Conservation (phyloP, 2,797 vertebrate genomes). For the Fistularia tabacaria region DNA sequence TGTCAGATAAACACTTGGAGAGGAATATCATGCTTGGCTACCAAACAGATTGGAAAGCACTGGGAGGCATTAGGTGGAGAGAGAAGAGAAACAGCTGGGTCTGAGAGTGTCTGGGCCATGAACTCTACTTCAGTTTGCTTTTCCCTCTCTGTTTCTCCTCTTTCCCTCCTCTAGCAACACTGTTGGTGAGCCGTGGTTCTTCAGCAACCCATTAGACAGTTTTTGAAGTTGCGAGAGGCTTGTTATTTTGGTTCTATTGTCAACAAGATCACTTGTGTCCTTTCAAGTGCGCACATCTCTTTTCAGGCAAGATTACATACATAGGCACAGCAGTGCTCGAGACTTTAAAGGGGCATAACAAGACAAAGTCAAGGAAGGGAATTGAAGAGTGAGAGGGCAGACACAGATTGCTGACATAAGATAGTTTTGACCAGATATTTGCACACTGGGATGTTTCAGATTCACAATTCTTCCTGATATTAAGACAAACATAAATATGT, state of each 20-base stretch:
- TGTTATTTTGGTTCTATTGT: constrained; percentile 59
- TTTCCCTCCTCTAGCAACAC: constrained; percentile 37
- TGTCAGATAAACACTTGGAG: constrained; percentile 61
- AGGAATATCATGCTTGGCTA: constrained; percentile 30
- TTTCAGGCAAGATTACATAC: constrained; percentile 52
- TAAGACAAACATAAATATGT: background rate
- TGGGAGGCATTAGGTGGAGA: constrained; percentile 40
- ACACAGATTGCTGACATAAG: background rate
- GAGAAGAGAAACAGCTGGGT: constrained; percentile 30
- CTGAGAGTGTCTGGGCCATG: constrained; percentile 37
- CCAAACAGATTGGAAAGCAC: constrained; percentile 65
- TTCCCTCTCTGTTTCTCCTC: constrained; percentile 19
- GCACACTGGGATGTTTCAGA: background rate
- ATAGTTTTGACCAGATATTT: background rate
- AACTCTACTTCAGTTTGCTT: constrained; percentile 49
- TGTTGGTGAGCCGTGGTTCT: constrained; percentile 31
- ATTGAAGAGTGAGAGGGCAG: constrained; percentile 11
- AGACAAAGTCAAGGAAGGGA: constrained; percentile 25
- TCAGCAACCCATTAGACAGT: constrained; percentile 51
- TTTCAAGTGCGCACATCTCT: constrained; percentile 46
- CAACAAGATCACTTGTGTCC: constrained; percentile 48
- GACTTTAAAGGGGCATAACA: constrained; percentile 23
- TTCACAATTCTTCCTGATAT: background rate
- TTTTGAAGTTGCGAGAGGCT: constrained; percentile 59
- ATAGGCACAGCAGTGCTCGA: constrained; percentile 33